A percentile compares a stretch with the other conserved stretches of the same genome.
Evolutionary conservation across 1,140 invertebrate genomes (phyloP).

Genomic region (Atta colombica): DNA sequence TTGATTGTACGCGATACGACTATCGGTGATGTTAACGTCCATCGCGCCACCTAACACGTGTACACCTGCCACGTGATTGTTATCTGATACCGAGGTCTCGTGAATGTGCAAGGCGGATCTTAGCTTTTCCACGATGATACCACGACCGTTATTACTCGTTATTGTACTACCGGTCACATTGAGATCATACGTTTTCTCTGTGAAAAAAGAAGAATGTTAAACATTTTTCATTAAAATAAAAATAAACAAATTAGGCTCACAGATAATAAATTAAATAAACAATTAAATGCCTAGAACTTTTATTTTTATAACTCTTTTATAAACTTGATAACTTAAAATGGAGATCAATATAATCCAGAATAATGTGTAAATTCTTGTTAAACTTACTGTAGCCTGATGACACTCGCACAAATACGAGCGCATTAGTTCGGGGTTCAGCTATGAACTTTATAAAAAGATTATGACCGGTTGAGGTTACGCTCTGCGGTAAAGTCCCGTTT

Average conservation of each 20-base stretch:
- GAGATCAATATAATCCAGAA: neutral
- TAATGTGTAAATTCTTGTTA: neutral
- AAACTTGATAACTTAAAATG: neutral
- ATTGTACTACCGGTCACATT: slow-evolving; percentile 95
- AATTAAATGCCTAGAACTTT: too few species aligned
- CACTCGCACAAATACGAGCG: slow-evolving; percentile 91
- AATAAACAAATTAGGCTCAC: too few species aligned
- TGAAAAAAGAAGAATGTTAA: slow-evolving; percentile 60
- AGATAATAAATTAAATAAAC: too few species aligned
- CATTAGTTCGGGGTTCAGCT: slow-evolving; percentile 90
- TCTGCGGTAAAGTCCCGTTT: slow-evolving; percentile 94
- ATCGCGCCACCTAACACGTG: slow-evolving; percentile 94
- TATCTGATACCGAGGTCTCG: slow-evolving; percentile 93
- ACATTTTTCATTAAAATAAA: too few species aligned
- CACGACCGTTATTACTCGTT: slow-evolving; percentile 96
- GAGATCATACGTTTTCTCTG: slow-evolving; percentile 94
- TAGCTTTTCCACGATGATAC: slow-evolving; percentile 94
- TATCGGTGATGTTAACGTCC: slow-evolving; percentile 97
- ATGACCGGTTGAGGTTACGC: slow-evolving; percentile 92
- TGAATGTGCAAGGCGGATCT: slow-evolving; percentile 93
- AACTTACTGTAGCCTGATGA: slow-evolving; percentile 90
- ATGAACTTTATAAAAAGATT: slow-evolving; percentile 92
- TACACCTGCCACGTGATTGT: slow-evolving; percentile 95
- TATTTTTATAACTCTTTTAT: neutral
- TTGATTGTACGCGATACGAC: slow-evolving; percentile 95